Conservation (phyloP, 1,140 invertebrate species). For the Centruroides vittatus region DNA sequence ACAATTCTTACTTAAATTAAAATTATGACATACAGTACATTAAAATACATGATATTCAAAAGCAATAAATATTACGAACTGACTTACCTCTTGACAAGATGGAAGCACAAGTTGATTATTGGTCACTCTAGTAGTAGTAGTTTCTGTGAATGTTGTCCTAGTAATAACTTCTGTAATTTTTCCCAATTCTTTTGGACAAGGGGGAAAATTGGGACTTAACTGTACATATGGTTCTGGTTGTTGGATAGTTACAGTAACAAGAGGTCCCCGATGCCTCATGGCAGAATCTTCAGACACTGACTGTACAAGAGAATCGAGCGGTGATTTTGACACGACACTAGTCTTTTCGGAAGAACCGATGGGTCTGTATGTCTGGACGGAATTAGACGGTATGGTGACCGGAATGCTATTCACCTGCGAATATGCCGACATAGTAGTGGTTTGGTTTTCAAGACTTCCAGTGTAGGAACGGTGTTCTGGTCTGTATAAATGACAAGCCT, state of each 20-base stretch:
- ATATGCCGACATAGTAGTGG: too few relatives aligned
- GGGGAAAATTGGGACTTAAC: constrained; percentile 48
- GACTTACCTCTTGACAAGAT: background rate
- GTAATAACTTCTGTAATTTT: constrained; percentile 71
- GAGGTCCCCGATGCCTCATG: constrained; percentile 36
- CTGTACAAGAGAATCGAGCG: constrained; percentile 8
- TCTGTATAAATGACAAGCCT: too few relatives aligned
- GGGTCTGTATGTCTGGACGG: too few relatives aligned
- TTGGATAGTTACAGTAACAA: constrained; percentile 20
- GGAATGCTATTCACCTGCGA: background rate
- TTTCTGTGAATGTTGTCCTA: constrained; percentile 86
- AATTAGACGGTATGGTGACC: background rate
- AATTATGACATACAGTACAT: too few relatives aligned
- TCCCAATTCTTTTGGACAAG: constrained; percentile 63
- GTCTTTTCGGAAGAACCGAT: too few relatives aligned
- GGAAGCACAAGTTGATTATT: constrained; percentile 54
- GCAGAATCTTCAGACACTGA: constrained; percentile 3
- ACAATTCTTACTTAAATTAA: too few relatives aligned
- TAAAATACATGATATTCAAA: background rate
- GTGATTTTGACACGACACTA: background rate
- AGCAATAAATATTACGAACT: too few relatives aligned
- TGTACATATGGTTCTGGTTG: constrained; percentile 15
- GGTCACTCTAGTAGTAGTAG: constrained; percentile 77
- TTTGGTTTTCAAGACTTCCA: too few relatives aligned
- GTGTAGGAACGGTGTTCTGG: too few relatives aligned